Conservation (phyloP, 2,797 vertebrate genomes). For the Bovichtus diacanthus region DNA sequence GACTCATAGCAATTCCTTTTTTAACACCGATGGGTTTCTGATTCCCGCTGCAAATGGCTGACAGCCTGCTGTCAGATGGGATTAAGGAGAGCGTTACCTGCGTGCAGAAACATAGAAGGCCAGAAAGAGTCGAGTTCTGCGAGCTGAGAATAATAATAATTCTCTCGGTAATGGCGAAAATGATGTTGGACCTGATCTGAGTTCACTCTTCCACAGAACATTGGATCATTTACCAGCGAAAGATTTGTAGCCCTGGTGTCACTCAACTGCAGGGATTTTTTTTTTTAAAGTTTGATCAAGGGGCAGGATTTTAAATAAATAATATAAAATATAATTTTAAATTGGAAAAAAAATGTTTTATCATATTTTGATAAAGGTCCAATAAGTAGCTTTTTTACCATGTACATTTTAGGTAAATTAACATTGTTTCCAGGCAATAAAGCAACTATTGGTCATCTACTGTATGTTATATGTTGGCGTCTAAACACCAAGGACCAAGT, state of each 20-base stretch:
- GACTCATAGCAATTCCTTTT: constrained; percentile 59
- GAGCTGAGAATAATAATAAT: constrained; percentile 60
- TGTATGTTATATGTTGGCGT: background rate
- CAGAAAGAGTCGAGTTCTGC: constrained; percentile 40
- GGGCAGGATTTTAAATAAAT: too few species aligned
- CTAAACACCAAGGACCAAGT: background rate
- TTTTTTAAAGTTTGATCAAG: constrained; percentile 14
- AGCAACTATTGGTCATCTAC: background rate
- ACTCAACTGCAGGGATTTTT: constrained; percentile 17
- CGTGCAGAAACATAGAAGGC: constrained; percentile 19
- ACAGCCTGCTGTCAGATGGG: constrained; percentile 70
- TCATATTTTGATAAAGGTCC: constrained; percentile 13
- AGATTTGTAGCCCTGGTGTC: constrained; percentile 39
- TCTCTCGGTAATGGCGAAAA: constrained; percentile 61
- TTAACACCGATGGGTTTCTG: constrained; percentile 64
- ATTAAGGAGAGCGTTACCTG: constrained; percentile 65
- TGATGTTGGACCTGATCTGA: constrained; percentile 50
- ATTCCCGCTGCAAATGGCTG: constrained; percentile 64
- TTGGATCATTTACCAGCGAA: constrained; percentile 53
- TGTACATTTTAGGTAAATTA: background rate
- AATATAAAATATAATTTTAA: too few species aligned
- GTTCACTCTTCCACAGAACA: constrained; percentile 52
- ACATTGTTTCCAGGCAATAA: background rate
- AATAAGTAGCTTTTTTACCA: background rate
- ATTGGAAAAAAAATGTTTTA: constrained; percentile 26